phyloP scores from a whole-genome alignment of 2,888 invertebrate genomes.

The Vesta saturnalis region DNA sequence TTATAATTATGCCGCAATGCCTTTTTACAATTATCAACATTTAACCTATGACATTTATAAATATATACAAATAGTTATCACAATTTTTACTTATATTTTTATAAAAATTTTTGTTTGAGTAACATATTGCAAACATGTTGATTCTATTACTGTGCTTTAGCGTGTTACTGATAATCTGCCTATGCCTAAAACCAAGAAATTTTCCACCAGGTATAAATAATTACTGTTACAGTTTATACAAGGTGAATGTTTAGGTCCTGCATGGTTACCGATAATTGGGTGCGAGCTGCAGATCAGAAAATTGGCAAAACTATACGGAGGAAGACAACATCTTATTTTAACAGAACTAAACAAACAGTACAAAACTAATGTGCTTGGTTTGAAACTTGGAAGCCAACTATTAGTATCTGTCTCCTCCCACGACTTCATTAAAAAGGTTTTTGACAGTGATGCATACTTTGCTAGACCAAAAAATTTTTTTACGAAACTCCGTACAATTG shows the following conservation, averaged over 20 bases:
- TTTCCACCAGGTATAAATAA: no score
- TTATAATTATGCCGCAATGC: no score
- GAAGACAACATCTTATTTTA: conserved; percentile 66
- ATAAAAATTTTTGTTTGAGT: no score
- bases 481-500: conserved; percentile 71
- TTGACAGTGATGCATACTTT: conserved; percentile 69
- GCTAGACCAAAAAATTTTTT: conserved; percentile 75
- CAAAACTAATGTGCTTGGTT: conserved; percentile 66
- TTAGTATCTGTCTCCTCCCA: conserved; percentile 67
- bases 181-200: no score
- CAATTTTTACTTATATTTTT: no score
- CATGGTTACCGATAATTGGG: conserved; percentile 62
- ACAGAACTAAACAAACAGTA: conserved; percentile 62
- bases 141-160: no score
- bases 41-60: no score
- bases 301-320: conserved; percentile 55
- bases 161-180: no score
- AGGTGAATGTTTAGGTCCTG: conserved; percentile 57
- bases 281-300: conserved; percentile 57
- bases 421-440: conserved; percentile 65
- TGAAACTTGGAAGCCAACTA: conserved; percentile 66
- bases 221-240: no score
- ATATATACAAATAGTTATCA: no score
- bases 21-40: no score
- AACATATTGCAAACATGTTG: no score